Base-by-base conservation (phyloP, 2,797 vertebrate genomes). In the Tympanoctomys barrerae region DNA sequence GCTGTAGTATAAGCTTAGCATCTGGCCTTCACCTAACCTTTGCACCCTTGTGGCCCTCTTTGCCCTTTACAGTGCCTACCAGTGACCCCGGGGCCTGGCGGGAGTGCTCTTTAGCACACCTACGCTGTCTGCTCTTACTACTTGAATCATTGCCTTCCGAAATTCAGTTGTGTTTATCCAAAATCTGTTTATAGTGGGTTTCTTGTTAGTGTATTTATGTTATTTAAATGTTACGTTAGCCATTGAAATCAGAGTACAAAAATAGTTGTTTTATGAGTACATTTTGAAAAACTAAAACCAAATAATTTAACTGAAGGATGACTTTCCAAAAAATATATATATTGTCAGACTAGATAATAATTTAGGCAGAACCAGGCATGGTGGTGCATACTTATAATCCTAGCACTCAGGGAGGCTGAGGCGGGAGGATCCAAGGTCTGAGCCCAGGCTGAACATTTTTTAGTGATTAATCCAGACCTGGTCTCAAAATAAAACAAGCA, bases 251-350 rank as follows among this genome's bases (percentile, higher is more conserved):
- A 82, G 52, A 91, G 59, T n/a, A 75, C 82, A 84, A 82, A 92
- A 91, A 89, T 79, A 61, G 19, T 86, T 61, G 12, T 80, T 87
- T 91, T 92, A 28, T 91, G 62, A 87, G 36, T 87, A 70, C 28
- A 49, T 95, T 93, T 93, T 13, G 16, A 21, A 95, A 95, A 90
- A 31, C 70, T 31, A 13, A 95, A 90, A 31, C 62, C 24, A 13
- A 70, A 12, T 75, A 77, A 42, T 75, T 75, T 75, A 75, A 46
- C 73, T 28, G 42, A 28, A 75, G 80, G 42, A 16, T 77, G n/a
- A 85, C 39, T 82, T 90, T 86, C 62, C 28, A 62, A 81, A 94
- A 18, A 73, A 59, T 59, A 22, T 59, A 71, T 28, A 70, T n/a
- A 85, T 66, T 31, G 6, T 21, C 80, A 73, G 12, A 59, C 86